Conservation (phyloP, 2,113 vertebrate species). For the Plestiodon gilberti region DNA sequence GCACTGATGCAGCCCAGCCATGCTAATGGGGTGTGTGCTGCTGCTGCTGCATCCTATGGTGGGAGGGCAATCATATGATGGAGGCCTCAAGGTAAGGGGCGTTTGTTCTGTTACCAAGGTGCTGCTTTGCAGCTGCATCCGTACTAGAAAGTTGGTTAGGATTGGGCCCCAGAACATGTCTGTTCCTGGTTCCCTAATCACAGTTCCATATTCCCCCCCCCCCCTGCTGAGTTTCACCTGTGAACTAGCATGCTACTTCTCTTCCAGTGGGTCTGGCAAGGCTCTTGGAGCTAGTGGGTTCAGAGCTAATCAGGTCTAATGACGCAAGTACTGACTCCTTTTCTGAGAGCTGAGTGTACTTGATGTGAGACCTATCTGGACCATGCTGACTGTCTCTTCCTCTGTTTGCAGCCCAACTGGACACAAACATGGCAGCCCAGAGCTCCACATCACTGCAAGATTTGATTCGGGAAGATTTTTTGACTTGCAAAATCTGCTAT, state of each 20-base stretch:
- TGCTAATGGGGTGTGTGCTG: too few species aligned
- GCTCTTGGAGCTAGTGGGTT: background rate
- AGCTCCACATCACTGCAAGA: constrained; percentile 15
- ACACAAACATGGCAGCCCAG: constrained; percentile 15
- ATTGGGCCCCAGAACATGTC: too few species aligned
- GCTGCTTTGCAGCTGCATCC: too few species aligned
- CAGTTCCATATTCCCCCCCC: background rate
- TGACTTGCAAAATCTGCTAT: constrained; percentile 54
- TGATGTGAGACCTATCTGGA: background rate
- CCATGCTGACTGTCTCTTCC: background rate
- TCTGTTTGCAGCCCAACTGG: background rate
- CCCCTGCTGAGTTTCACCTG: background rate
- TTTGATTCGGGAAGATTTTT: constrained; percentile 43
- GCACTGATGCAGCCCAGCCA: too few species aligned
- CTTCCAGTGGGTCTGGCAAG: background rate
- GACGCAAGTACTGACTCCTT: background rate
- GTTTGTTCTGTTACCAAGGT: too few species aligned
- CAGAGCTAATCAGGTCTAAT: background rate
- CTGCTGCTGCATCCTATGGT: too few species aligned
- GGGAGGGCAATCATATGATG: too few species aligned
- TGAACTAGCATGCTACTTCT: background rate
- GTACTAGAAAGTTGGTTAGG: too few species aligned
- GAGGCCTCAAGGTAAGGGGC: too few species aligned
- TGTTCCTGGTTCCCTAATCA: background rate
- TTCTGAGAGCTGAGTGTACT: background rate